Evolutionary conservation across 2,888 invertebrate species (phyloP).

Genomic region (Horisme vitalbata): DNA sequence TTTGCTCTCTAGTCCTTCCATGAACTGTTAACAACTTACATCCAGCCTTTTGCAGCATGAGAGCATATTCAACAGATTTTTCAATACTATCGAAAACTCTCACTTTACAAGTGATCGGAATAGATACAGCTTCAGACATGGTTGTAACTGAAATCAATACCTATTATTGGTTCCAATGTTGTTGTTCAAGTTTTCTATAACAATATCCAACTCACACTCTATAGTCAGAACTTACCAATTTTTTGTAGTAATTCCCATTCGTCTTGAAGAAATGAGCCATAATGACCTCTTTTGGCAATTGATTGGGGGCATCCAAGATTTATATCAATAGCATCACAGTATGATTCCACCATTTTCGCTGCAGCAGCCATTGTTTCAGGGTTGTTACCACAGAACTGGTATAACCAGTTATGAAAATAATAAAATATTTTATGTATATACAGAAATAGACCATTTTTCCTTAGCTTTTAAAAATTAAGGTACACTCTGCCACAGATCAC

Average conservation of each 20-base stretch:
- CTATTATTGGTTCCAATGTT: no score
- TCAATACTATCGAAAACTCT: slow-evolving; percentile 93
- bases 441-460: neutral
- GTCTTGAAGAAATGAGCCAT: slow-evolving; percentile 98
- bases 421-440: neutral
- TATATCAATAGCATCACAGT: slow-evolving; percentile 97
- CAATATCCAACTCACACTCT: no score
- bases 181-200: no score
- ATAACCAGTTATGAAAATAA: neutral
- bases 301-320: slow-evolving; percentile 99
- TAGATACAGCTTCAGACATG: slow-evolving; percentile 86
- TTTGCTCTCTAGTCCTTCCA: slow-evolving; percentile 97
- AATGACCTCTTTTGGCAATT: slow-evolving; percentile 97
- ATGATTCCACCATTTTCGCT: slow-evolving; percentile 91
- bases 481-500: no score
- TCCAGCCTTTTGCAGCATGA: slow-evolving; percentile 97
- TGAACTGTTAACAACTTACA: slow-evolving; percentile 96
- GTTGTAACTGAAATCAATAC: slow-evolving; percentile 84
- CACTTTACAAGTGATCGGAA: slow-evolving; percentile 99
- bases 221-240: slow-evolving; percentile 85
- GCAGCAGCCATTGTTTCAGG: slow-evolving; percentile 93
- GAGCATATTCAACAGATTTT: slow-evolving; percentile 95
- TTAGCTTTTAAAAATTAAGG: no score
- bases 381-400: slow-evolving; percentile 98
- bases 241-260: slow-evolving; percentile 93